Evolutionary conservation across 2,113 vertebrate species (phyloP), one percentile per base, ranked within the genome.

Genomic region (Hydropotes inermis): DNA sequence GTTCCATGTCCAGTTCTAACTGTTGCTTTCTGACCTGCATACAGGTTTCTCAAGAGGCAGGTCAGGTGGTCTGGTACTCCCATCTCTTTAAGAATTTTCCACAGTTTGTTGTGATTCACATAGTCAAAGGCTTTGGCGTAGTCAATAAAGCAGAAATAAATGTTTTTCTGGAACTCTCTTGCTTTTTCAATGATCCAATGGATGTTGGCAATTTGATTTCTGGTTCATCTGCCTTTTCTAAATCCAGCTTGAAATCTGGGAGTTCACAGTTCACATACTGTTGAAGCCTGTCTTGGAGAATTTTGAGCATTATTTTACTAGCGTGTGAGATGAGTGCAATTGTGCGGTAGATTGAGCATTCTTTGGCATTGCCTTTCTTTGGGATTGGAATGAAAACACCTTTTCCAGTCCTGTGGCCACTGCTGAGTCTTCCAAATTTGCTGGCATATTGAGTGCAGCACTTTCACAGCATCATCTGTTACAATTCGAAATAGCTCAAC

Each of bases 131-230:
- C 1, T 64, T n/a, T 64, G 33, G 15, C 61, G 1, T n/a, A 64
- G 33, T n/a, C 16, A 3, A n/a, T 9, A 64, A 64, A 64, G 16
- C 33, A 64, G 15, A 64, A 64, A 0, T n/a, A 64, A 16, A 17
- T 64, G 33, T n/a, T 17, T n/a, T 64, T 9, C 7, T 64, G 61
- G 33, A n/a, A 64, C 16, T 64, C 15, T 64, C 16, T n/a, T n/a
- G 61, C 16, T 64, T 64, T n/a, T n/a, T 2, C 33, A 0, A n/a
- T 4, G 30, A 64, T n/a, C 61, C 61, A 64, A 4, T 0, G 0
- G 30, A 64, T 64, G 15, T n/a, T 64, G 61, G 33, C 61, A 64
- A 64, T n/a, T n/a, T 64, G 16, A 64, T 19, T 1, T n/a, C 61
- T n/a, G 61, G 16, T n/a, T 64, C 33, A 0, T 64, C 61, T n/a